phyloP scores from a whole-genome alignment of 2,888 invertebrate genomes.

The Matsumyia berberina region DNA sequence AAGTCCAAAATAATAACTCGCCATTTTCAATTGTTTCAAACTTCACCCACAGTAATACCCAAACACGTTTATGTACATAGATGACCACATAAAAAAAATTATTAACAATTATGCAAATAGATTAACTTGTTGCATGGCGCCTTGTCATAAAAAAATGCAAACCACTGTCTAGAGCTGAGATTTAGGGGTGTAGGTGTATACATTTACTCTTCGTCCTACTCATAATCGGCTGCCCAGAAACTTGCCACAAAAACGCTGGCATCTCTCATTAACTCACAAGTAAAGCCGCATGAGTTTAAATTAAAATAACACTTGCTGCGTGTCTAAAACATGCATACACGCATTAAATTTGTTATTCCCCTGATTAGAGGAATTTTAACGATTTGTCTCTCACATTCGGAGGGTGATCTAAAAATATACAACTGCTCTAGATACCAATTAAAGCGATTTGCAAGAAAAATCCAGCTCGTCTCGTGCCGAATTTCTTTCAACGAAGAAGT shows the following conservation, averaged over 20 bases:
- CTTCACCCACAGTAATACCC: no score
- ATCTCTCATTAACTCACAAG: slow-evolving; percentile 36
- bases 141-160: slow-evolving; percentile 6
- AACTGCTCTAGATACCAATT: slow-evolving; percentile 34
- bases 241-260: slow-evolving; percentile 9
- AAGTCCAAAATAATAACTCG: no score
- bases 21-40: no score
- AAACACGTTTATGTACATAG: no score
- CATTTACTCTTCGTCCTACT: slow-evolving; percentile 1
- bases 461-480: slow-evolving; percentile 36
- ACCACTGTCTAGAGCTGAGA: not conserved
- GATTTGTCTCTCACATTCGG: slow-evolving; percentile 17
- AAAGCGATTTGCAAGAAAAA: slow-evolving; percentile 36
- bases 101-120: no score
- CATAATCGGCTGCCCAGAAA: not conserved
- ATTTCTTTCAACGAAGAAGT: slow-evolving; percentile 28
- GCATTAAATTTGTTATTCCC: slow-evolving; percentile 4
- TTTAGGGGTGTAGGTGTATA: not conserved
- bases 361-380: slow-evolving; percentile 45
- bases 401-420: slow-evolving; percentile 29
- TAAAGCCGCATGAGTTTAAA: slow-evolving; percentile 11
- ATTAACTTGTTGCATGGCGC: not conserved
- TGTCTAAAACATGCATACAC: slow-evolving; percentile 19
- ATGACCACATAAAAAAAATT: no score
- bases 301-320: slow-evolving; percentile 36